phyloP scores from a whole-genome alignment of 2,888 invertebrate species.

The Ctena decussata region DNA sequence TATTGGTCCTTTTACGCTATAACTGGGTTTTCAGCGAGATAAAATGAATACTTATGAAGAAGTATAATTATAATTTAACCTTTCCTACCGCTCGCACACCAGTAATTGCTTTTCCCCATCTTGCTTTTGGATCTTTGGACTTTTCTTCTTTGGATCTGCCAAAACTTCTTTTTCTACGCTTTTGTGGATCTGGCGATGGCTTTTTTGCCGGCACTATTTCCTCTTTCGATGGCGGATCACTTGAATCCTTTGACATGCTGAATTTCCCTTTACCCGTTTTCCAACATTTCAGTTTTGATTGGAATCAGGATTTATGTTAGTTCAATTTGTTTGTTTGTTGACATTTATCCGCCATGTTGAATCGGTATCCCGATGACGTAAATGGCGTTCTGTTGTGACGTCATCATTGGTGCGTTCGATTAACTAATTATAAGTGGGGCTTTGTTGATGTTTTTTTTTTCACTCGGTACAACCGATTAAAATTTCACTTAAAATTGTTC shows the following conservation, averaged over 20 bases:
- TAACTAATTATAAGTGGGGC: not conserved
- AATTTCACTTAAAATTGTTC: no score
- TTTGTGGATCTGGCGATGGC: no score
- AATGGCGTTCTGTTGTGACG: not conserved
- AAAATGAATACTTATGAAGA: no score
- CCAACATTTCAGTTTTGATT: not conserved
- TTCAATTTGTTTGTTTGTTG: no score
- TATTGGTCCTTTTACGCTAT: no score
- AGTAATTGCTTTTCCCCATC: conserved; percentile 54
- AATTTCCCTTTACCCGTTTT: not conserved
- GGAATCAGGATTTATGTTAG: no score
- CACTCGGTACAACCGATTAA: no score
- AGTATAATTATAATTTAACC: no score
- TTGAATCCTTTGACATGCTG: not conserved
- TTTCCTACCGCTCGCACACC: conserved; percentile 35
- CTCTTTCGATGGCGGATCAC: not conserved
- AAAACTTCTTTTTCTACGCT: not conserved
- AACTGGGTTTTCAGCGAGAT: no score
- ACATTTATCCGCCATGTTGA: not conserved
- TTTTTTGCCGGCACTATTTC: not conserved
- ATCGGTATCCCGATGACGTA: not conserved
- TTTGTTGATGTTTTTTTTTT: no score
- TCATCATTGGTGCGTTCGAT: not conserved
- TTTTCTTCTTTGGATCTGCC: not conserved
- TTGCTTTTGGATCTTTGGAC: not conserved